These are phyloP conservation scores for Pecten maximus DNA, from an alignment of 2,888 invertebrate species.

Conservation along the genomic window DNA sequence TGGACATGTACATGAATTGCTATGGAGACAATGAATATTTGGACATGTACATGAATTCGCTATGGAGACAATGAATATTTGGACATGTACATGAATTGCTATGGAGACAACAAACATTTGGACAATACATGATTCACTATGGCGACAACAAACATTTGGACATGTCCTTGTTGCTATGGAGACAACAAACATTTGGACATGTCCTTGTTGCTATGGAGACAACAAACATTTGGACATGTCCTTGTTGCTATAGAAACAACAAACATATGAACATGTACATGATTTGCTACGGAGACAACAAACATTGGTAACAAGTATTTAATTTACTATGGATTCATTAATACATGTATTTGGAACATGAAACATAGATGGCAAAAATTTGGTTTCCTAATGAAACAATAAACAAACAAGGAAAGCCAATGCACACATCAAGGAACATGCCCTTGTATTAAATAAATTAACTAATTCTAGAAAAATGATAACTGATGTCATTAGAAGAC, in stretches of 20 bases:
- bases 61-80: no score
- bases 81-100: no score
- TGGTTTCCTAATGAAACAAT: neutral
- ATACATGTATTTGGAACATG: neutral
- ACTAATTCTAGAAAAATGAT: neutral
- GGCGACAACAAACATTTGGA: no score
- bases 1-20: no score
- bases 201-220: neutral
- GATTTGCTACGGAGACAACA: neutral
- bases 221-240: neutral
- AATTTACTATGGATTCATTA: neutral
- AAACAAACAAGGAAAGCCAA: neutral
- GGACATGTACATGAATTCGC: no score
- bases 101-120: no score
- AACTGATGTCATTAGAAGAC: neutral
- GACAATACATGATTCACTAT: no score
- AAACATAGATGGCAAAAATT: neutral
- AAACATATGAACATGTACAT: neutral
- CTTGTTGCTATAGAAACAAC: neutral
- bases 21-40: no score
- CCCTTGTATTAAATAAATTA: constrained; percentile 5
- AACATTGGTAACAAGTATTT: neutral
- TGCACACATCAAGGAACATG: neutral
- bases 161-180: no score
- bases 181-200: no score